Evolutionary conservation across 2,113 vertebrate genomes (phyloP).

Genomic region (Macrotus californicus): DNA sequence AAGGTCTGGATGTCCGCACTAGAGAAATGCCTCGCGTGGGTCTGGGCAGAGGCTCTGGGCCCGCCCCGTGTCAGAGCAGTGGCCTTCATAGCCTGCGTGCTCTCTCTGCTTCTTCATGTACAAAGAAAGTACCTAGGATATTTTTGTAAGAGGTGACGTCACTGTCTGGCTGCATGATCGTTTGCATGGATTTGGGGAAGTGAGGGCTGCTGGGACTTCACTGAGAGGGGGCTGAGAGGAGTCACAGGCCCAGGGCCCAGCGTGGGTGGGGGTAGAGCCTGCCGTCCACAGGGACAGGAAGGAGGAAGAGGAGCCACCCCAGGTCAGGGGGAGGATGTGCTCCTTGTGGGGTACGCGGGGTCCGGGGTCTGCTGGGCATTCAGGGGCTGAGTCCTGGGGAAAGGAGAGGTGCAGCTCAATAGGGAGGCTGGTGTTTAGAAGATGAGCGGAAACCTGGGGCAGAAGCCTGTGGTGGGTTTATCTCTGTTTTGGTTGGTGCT

Average conservation of each 20-base stretch:
- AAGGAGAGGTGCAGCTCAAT: not conserved
- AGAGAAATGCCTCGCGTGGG: not conserved
- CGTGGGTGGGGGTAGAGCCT: not conserved
- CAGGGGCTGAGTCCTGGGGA: not conserved
- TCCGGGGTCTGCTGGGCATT: not conserved
- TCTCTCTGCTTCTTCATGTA: conserved; percentile 36
- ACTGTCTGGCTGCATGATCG: conserved; percentile 35
- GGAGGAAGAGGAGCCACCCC: not conserved
- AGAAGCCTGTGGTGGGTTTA: not conserved
- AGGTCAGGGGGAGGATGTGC: not conserved
- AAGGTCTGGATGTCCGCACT: not conserved
- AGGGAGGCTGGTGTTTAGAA: not conserved
- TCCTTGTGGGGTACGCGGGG: not conserved
- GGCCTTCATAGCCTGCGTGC: not conserved
- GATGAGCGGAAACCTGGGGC: not conserved
- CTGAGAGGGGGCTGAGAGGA: not conserved
- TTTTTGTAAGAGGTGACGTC: conserved; percentile 55
- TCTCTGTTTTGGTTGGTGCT: not conserved
- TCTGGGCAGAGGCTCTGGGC: not conserved
- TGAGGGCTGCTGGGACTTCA: not conserved
- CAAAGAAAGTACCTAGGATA: conserved; percentile 49
- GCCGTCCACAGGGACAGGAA: not conserved
- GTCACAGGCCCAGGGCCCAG: not conserved
- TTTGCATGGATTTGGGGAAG: conserved; percentile 49
- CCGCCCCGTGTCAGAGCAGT: not conserved